A percentile compares a stretch with the other conserved stretches of the same genome.
Conservation (phyloP, 2,888 invertebrate genomes). For the Heteromyza rotundicornis region DNA sequence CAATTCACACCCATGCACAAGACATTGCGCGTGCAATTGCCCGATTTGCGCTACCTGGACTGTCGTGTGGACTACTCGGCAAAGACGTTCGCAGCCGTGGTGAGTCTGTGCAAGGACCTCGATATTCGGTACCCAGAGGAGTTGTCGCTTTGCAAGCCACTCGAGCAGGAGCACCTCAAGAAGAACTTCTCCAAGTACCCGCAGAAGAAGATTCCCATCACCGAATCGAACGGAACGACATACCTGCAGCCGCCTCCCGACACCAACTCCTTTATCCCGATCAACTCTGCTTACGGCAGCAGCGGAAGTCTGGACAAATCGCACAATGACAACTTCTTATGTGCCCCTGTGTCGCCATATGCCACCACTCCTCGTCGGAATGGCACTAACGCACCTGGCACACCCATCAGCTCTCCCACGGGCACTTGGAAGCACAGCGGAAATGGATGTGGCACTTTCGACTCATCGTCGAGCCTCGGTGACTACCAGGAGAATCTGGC, state of each 20-base stretch:
- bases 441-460: constrained; percentile 59
- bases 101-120: constrained; percentile 87
- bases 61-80: constrained; percentile 94
- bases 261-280: constrained; percentile 86
- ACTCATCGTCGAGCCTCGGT: constrained; percentile 60
- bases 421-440: constrained; percentile 63
- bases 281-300: constrained; percentile 73
- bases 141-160: constrained; percentile 87
- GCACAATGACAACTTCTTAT: constrained; percentile 62
- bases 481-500: constrained; percentile 71
- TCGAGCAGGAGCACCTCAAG: constrained; percentile 82
- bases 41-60: constrained; percentile 89
- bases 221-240: constrained; percentile 55
- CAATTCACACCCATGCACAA: constrained; percentile 99
- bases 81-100: constrained; percentile 92
- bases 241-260: constrained; percentile 67
- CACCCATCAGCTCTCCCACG: constrained; percentile 76
- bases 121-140: constrained; percentile 97
- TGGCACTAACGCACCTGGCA: constrained; percentile 67
- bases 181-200: constrained; percentile 79
- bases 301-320: constrained; percentile 66
- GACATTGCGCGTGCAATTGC: constrained; percentile 85
- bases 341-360: constrained; percentile 64
- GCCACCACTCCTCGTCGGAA: constrained; percentile 60
- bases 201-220: constrained; percentile 61